Evolutionary conservation across 1,140 invertebrate species (phyloP), one percentile per base, ranked within the genome.

Genomic region (Cataglyphis hispanica): DNA sequence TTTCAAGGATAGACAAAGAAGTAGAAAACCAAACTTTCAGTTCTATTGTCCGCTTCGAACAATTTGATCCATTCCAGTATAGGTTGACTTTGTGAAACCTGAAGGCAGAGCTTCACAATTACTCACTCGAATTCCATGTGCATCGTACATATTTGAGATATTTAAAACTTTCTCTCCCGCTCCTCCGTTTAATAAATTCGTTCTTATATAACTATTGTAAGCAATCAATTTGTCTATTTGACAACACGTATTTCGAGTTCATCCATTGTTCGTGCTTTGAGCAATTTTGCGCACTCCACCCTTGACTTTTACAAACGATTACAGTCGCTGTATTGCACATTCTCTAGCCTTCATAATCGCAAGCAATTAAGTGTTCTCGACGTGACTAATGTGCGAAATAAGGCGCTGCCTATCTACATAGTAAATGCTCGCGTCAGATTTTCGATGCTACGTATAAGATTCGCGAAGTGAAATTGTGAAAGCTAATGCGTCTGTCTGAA

Each of bases 31-130:
- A 84, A 89, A 86, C 67, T 87, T 90, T 63, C 43, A 69, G 66
- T 78, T 76, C 77, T 56, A 88, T 90, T 87, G 80, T 88, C 76
- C 61, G 53, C 63, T 40, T 69, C 53, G 77, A 84, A 87, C 88
- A 88, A 86, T 88, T 83, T 76, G 83, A 87, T 70, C 63, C 60
- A 25, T 37, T 64, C 43, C 66, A 61, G 60, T 85, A 72, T 80
- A 89, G 63, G 60, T 84, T 78, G 86, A 72, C 72, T 86, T 81
- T 90, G 77, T 83, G 85, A 86, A 86, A 77, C 46, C 53, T 43
- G n/a, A 60, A 84, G 72, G 56, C 77, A 80, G 81, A 86, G 61
- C 43, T 86, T 56, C 25, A 4, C 50, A 69, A 74, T 74, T 84
- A 84, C 63, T 83, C 75, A 70, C 37, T 25, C 69, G 67, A 58